Base-by-base conservation (phyloP, 2,888 invertebrate species). In the Mermis nigrescens region DNA sequence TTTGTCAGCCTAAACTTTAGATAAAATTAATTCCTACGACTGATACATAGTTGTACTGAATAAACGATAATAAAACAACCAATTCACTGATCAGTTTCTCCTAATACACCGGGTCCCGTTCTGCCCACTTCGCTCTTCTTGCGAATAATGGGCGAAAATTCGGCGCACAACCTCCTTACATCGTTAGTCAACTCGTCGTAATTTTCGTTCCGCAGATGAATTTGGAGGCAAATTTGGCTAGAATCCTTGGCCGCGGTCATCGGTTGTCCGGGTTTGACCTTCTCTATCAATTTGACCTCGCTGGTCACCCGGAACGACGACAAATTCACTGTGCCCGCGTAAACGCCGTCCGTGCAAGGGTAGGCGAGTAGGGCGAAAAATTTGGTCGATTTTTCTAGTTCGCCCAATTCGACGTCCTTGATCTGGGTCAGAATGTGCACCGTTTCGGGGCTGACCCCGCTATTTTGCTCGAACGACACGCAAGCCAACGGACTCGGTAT, bases 381-480 rank as follows among this genome's bases (percentile, higher is more conserved):
- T 24, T n/a, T 48, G 12, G 4, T n/a, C 48, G 48, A 24, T 7
- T 38, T 19, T 38, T 12, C 38, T 24, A n/a, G 12, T 48, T 48
- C 48, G 19, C 24, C 12, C 7, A 48, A n/a, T n/a, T 48, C 24
- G 19, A 48, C 12, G 12, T 24, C 19, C 24, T 24, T 24, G 7
- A 48, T 53, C 31, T 53, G 54, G 29, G 54, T 24, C 29, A 29
- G 7, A 22, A 53, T 53, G 7, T 53, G 54, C 4, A 53, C 31
- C 28, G 29, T 53, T 53, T 53, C 54, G 28, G 54, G 54, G 31
- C 54, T 53, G 12, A 53, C 29, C 15, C 54, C 54, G 31, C 29
- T 19, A 31, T 53, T 53, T 7, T 29, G 4, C 22, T 29, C 15
- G 12, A 53, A 29, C 27, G 24, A 12, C 15, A 29, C 54, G 31